These are phyloP conservation scores for Scatophagus argus DNA, from an alignment of 2,113 vertebrate species.

Conservation along the genomic window DNA sequence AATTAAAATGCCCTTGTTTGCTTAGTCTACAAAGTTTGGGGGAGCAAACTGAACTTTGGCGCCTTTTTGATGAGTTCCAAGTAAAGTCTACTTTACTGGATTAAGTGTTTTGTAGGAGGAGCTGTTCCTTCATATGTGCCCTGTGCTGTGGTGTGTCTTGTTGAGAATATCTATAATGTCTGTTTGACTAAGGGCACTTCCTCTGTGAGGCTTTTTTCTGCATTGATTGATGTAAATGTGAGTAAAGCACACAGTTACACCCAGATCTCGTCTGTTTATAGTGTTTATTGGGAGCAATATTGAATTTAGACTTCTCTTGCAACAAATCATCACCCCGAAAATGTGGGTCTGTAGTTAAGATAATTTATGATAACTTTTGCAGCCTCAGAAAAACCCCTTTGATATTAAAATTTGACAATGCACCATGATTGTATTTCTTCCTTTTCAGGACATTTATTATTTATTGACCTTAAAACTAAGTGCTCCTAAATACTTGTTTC, in stretches of 20 bases:
- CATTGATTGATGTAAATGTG: slow-evolving; percentile 38
- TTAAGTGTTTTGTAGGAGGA: slow-evolving; percentile 38
- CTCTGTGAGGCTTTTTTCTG: slow-evolving; percentile 42
- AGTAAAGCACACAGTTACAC: slow-evolving; percentile 38
- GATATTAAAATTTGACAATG: not conserved
- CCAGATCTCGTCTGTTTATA: slow-evolving; percentile 20
- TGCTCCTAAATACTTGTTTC: slow-evolving; percentile 17
- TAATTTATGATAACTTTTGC: not conserved
- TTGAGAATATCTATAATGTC: slow-evolving; percentile 6
- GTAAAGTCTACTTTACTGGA: slow-evolving; percentile 15
- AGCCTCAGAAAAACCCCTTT: not conserved
- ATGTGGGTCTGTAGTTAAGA: not conserved
- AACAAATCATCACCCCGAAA: slow-evolving; percentile 1
- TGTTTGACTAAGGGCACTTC: slow-evolving; percentile 45
- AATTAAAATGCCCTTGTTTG: slow-evolving; percentile 58
- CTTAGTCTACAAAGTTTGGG: slow-evolving; percentile 26
- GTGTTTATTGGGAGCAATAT: not conserved
- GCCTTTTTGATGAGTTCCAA: slow-evolving; percentile 28
- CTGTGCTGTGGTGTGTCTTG: slow-evolving; percentile 60
- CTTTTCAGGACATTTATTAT: not conserved
- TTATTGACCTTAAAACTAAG: slow-evolving; percentile 15
- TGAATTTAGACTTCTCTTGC: not conserved
- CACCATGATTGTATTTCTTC: not conserved
- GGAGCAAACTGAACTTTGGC: slow-evolving; percentile 25
- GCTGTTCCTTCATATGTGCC: slow-evolving; percentile 34